Evolutionary conservation across 1,140 invertebrate species (phyloP).

Genomic region (Plodia interpunctella): DNA sequence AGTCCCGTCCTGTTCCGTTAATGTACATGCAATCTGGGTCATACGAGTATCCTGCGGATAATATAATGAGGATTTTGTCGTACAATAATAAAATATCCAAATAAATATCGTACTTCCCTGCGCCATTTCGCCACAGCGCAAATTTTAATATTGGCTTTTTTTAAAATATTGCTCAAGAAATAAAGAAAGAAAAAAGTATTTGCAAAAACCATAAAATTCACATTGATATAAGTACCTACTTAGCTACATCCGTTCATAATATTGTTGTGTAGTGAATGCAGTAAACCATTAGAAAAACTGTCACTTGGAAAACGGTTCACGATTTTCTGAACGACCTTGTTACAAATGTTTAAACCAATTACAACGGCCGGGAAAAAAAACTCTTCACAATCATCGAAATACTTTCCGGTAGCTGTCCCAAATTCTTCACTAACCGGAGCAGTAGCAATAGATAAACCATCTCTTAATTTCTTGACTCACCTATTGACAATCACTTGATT

Average conservation of each 20-base stretch:
- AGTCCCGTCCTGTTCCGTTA: slow-evolving; percentile 92
- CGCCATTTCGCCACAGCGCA: too few species aligned
- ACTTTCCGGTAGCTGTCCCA: background rate
- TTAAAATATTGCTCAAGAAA: too few species aligned
- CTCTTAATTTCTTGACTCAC: background rate
- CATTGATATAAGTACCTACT: too few species aligned
- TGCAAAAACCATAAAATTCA: too few species aligned
- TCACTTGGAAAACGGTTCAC: background rate
- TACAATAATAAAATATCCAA: too few species aligned
- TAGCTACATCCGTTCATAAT: too few species aligned
- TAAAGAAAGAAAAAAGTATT: too few species aligned
- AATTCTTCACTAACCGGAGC: background rate
- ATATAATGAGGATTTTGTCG: too few species aligned
- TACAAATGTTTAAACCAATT: background rate
- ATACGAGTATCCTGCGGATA: slow-evolving; percentile 88
- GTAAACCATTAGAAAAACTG: background rate
- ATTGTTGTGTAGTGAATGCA: background rate
- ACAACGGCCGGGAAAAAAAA: background rate
- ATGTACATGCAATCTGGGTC: slow-evolving; percentile 97
- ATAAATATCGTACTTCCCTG: too few species aligned
- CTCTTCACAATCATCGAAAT: background rate
- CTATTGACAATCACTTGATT: background rate
- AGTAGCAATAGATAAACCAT: background rate
- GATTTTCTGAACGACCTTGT: background rate
- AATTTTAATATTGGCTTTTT: too few species aligned